phyloP scores from a whole-genome alignment of 2,888 invertebrate genomes.

The Xestoiulus laeticollis region DNA sequence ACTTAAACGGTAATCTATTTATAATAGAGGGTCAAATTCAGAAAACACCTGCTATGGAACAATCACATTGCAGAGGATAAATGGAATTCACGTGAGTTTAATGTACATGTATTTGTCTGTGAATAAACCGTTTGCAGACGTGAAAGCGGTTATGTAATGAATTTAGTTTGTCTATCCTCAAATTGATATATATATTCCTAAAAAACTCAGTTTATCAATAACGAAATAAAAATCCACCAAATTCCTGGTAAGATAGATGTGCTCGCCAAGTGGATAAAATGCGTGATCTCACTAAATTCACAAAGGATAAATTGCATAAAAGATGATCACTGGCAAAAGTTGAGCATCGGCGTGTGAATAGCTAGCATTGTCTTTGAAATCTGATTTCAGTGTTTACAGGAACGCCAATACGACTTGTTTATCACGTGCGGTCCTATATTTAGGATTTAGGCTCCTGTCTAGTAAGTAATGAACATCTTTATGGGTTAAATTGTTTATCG shows the following conservation, averaged over 20 bases:
- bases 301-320: background rate
- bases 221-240: no score
- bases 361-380: background rate
- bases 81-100: background rate
- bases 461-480: background rate
- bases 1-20: background rate
- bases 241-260: no score
- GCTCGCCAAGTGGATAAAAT: no score
- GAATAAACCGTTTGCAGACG: background rate
- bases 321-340: no score
- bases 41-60: background rate
- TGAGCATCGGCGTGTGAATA: no score
- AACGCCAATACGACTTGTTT: background rate
- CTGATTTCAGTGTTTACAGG: background rate
- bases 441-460: background rate
- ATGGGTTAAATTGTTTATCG: background rate
- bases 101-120: background rate
- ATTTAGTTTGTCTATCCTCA: background rate
- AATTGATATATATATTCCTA: no score
- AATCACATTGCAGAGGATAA: constrained; percentile 5
- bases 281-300: no score
- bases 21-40: background rate
- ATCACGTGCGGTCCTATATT: background rate
- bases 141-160: background rate
- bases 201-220: no score